A percentile compares a stretch with the other conserved stretches of the same genome.
phyloP scores from a whole-genome alignment of 2,113 vertebrate species.

The Athene cunicularia region DNA sequence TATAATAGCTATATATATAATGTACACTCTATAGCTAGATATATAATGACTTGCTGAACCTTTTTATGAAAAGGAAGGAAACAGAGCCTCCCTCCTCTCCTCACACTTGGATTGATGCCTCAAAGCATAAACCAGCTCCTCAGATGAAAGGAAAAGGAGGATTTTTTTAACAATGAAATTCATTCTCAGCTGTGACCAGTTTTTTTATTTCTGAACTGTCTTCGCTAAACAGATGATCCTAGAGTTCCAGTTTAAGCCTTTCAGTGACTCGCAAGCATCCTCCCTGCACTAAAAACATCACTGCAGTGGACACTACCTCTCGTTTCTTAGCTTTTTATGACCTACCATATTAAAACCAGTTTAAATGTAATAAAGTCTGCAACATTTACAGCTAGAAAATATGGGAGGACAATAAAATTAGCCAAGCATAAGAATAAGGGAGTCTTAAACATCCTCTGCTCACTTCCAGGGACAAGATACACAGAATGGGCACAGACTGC shows the following conservation, averaged over 20 bases:
- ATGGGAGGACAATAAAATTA: constrained; percentile 69
- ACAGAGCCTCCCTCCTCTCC: background rate
- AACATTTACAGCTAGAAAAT: constrained; percentile 70
- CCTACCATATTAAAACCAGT: constrained; percentile 61
- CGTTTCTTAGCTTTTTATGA: constrained; percentile 44
- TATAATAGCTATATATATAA: background rate
- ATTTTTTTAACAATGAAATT: constrained; percentile 31
- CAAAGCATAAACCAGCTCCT: background rate
- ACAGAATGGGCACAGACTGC: background rate
- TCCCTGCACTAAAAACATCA: background rate
- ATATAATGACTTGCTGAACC: background rate
- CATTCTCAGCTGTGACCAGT: background rate
- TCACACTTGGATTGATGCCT: background rate
- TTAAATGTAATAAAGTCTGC: constrained; percentile 71
- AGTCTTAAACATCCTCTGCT: constrained; percentile 23
- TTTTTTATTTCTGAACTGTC: background rate
- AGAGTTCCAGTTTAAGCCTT: background rate
- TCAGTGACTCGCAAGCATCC: background rate
- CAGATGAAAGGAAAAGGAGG: constrained; percentile 25
- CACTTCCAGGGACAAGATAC: constrained; percentile 19
- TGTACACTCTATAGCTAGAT: background rate
- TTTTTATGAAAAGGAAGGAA: background rate
- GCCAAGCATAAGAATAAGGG: constrained; percentile 61
- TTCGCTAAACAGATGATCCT: constrained; percentile 17
- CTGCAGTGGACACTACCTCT: background rate